Evolutionary conservation across 1,140 invertebrate species (phyloP).

Genomic region (Hyposmocoma kahamanoa): DNA sequence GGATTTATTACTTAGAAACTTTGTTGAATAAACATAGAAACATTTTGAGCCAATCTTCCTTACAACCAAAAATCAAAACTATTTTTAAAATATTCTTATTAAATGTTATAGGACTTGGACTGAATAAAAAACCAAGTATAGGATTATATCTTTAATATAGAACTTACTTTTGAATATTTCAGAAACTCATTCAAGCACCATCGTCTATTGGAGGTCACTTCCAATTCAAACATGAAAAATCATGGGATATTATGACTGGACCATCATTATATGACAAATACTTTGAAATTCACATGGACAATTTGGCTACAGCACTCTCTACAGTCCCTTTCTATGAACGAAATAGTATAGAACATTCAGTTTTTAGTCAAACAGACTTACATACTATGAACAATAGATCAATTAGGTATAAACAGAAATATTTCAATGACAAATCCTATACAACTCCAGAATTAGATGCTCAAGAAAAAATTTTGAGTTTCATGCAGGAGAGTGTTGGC

Average conservation of each 20-base stretch:
- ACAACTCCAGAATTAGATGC: constrained; percentile 47
- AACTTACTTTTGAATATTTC: no score
- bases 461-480: constrained; percentile 36
- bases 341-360: constrained; percentile 40
- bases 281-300: constrained; percentile 62
- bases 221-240: constrained; percentile 72
- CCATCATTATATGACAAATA: constrained; percentile 60
- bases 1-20: no score
- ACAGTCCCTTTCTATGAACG: constrained; percentile 65
- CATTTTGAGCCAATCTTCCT: no score
- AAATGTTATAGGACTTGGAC: no score
- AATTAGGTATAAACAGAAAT: constrained; percentile 59
- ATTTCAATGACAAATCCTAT: constrained; percentile 55
- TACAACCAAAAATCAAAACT: no score
- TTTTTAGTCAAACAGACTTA: constrained; percentile 53
- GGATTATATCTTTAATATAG: no score
- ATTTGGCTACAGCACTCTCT: constrained; percentile 40
- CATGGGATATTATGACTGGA: constrained; percentile 50
- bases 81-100: no score
- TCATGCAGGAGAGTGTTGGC: constrained; percentile 16
- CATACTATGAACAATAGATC: constrained; percentile 57
- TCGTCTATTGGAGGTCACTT: constrained; percentile 64
- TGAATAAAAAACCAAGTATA: no score
- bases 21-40: no score
- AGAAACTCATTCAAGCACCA: constrained; percentile 58